A percentile compares a stretch with the other conserved stretches of the same genome.
These are phyloP conservation scores for Epirrhoe alternata DNA, from an alignment of 2,888 invertebrate species.

Conservation along the genomic window DNA sequence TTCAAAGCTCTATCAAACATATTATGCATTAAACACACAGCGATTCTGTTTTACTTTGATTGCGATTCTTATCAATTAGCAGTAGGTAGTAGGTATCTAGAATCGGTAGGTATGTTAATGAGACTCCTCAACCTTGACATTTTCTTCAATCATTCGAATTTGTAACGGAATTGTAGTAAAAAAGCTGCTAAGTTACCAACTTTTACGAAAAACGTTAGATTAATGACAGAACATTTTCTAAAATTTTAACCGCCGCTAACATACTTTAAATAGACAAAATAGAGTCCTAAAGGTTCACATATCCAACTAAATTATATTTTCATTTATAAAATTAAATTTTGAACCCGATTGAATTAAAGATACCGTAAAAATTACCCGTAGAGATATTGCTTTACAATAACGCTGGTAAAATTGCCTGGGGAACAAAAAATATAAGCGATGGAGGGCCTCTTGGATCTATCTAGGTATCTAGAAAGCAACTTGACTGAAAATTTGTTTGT, in stretches of 20 bases:
- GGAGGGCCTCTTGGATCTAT: conserved; percentile 3
- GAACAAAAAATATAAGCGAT: conserved; percentile 13
- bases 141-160: conserved; percentile 27
- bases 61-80: too few species aligned
- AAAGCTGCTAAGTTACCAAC: not conserved
- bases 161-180: conserved; percentile 24
- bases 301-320: not conserved
- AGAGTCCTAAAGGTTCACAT: not conserved
- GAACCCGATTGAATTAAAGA: conserved; percentile 32
- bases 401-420: conserved; percentile 23
- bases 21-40: too few species aligned
- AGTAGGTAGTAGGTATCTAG: too few species aligned
- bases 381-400: conserved; percentile 26
- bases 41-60: too few species aligned
- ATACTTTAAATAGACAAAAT: not conserved
- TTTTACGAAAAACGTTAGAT: conserved; percentile 12
- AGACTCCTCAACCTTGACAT: conserved; percentile 34
- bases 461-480: not conserved
- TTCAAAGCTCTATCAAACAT: too few species aligned
- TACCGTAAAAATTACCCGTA: conserved; percentile 33
- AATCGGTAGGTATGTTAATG: conserved; percentile 30
- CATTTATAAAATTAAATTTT: not conserved
- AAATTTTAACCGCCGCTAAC: too few species aligned
- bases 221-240: too few species aligned
- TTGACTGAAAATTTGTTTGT: not conserved